Base-by-base conservation (phyloP, 2,797 vertebrate species). In the Crocodylus rhombifer region DNA sequence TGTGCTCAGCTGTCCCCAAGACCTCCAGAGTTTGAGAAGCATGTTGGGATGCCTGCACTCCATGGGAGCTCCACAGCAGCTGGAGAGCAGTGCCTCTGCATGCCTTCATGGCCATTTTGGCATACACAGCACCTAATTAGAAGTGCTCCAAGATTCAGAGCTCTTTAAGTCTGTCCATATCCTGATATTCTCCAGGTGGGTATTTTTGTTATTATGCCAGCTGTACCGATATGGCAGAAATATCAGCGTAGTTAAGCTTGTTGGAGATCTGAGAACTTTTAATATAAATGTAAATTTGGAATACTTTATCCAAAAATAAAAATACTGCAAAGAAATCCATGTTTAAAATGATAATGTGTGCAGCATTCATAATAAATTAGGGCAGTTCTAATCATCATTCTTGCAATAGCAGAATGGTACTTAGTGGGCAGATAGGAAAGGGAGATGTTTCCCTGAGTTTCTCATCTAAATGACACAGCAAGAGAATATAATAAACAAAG, bases 131-230 rank as follows among this genome's bases (percentile, higher is more conserved):
- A 42, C 42, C 42, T 42, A 42, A 42, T 42, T 42, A 42, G 42
- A 42, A 42, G 42, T 8, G 42, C 42, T 42, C 42, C 42, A 42
- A 42, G 42, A 42, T 42, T 42, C 42, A 3, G 42, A 42, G 42
- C 42, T 42, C 42, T 42, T 42, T 42, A 42, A 42, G 42, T 42
- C 42, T 42, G 42, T 42, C 42, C 42, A 7, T 42, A 42, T 42
- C 42, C 60, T 61, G 16, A 61, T 17, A 61, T 87, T 58, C 83
- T 93, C 94, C 79, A 95, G 84, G 88, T 84, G 55, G 78, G 91
- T 91, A 86, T 88, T 92, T 89, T 79, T 93, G 51, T 91, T 89
- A 84, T 36, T 51, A 77, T 61, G 18, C 18, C 60, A 93, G 94
- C 65, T 65, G 71, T 79, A 74, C 25, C n/a, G 63, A 51, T 30